Evolutionary conservation across 2,888 invertebrate genomes (phyloP), one percentile per base, ranked within the genome.

Genomic region (Agriopis marginaria): DNA sequence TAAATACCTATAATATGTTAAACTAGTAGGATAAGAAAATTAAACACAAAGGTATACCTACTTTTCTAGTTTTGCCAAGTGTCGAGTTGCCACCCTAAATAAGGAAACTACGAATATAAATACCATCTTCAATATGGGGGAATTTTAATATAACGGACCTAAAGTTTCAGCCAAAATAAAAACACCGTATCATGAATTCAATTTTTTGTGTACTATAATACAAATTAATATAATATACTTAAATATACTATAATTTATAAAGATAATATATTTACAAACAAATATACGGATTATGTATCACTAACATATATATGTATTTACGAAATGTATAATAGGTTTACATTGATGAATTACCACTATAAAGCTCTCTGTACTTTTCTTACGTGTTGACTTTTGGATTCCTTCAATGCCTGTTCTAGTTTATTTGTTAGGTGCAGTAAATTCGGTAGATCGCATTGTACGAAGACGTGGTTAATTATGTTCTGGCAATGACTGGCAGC

Each of bases 361-460:
- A 95, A 81, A 63, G 89, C 89, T 83, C 94, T 92, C 77, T 95
- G 93, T 54, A 95, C 92, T 85, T 94, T 94, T 8, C 95, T 89
- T 9, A 95, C 90, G 82, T 95, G 95, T 76, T 95, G 95, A 77
- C 95, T 95, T 72, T 93, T 94, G 1, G 95, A 94, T 84, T 95
- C 95, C 72, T 94, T 94, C 60, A 95, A 78, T 23, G 95, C 95
- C 78, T 92, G 90, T 67, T 95, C 95, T 63, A 95, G 81, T 77
- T 92, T 93, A 79, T 94, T 94, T 6, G 94, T 89, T 71, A 95
- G 79, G 77, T 95, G 89, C 42, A 95, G 68, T 75, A 95, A 86
- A 83, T 95, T 95, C n/a, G 93, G 93, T 68, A 95, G 83, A 78
- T 95, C 95, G 79, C 95, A 94, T 75, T 95, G 95, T 11, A 95